These are phyloP conservation scores for Aleiodes sp. DNA, from an alignment of 1,140 invertebrate genomes.

Conservation along the genomic window DNA sequence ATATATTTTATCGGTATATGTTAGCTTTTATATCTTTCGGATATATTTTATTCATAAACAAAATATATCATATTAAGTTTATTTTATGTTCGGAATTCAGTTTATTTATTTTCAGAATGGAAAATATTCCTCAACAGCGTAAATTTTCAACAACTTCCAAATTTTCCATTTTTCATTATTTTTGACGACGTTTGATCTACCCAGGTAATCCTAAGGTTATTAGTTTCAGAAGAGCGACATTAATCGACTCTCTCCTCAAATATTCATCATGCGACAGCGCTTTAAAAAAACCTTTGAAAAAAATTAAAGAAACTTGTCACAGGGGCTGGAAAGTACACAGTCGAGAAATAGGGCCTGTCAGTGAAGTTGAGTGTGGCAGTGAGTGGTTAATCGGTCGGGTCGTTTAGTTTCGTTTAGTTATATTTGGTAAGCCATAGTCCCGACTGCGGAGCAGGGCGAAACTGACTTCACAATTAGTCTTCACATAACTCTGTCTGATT, in stretches of 20 bases:
- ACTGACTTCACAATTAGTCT: conserved; percentile 62
- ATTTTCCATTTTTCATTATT: conserved; percentile 16
- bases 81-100: too few species aligned
- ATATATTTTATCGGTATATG: not conserved
- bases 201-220: too few species aligned
- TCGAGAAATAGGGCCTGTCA: conserved; percentile 36
- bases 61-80: too few species aligned
- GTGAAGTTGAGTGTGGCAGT: conserved; percentile 9
- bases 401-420: conserved; percentile 63
- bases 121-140: not conserved
- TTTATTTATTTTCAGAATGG: too few species aligned
- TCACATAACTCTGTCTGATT: conserved; percentile 62
- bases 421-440: conserved; percentile 55
- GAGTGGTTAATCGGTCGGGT: conserved; percentile 58
- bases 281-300: conserved; percentile 6
- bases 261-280: conserved; percentile 35
- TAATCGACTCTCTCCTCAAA: conserved; percentile 33
- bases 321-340: not conserved
- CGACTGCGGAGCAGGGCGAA: conserved; percentile 33
- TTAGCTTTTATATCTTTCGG: too few species aligned
- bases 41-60: too few species aligned
- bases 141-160: not conserved
- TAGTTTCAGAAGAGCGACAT: conserved; percentile 29
- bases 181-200: not conserved
- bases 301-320: conserved; percentile 15